Conservation (phyloP, 2,113 vertebrate genomes). For the Mesocricetus auratus region DNA sequence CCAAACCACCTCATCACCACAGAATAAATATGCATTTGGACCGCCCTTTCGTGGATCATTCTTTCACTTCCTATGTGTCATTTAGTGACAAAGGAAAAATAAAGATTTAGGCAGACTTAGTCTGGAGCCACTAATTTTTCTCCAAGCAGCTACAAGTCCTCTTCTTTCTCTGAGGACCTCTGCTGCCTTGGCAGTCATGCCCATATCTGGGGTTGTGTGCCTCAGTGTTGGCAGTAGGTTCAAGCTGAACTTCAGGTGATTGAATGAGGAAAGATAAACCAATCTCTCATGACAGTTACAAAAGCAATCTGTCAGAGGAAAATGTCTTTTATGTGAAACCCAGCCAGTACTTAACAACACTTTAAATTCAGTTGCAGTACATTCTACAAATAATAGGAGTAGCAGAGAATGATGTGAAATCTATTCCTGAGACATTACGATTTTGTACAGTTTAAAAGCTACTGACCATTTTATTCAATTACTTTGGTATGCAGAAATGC, state of each 20-base stretch:
- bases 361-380: conserved; percentile 57
- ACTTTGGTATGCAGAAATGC: conserved; percentile 74
- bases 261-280: background rate
- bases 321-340: conserved; percentile 45
- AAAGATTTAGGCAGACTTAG: background rate
- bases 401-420: conserved; percentile 39
- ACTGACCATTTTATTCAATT: conserved; percentile 78
- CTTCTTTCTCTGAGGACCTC: conserved; percentile 82
- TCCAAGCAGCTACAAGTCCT: conserved; percentile 43
- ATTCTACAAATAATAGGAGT: background rate
- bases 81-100: background rate
- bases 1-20: background rate
- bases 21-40: background rate
- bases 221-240: background rate
- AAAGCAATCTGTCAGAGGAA: background rate
- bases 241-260: background rate
- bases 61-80: background rate
- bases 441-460: conserved; percentile 73
- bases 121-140: conserved; percentile 16
- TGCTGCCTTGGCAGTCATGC: conserved; percentile 70
- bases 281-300: background rate
- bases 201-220: background rate
- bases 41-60: background rate
- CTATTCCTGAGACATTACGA: conserved; percentile 57
- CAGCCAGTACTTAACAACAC: conserved; percentile 50